phyloP scores from a whole-genome alignment of 2,888 invertebrate species.

The Chrysotoxum bicinctum region DNA sequence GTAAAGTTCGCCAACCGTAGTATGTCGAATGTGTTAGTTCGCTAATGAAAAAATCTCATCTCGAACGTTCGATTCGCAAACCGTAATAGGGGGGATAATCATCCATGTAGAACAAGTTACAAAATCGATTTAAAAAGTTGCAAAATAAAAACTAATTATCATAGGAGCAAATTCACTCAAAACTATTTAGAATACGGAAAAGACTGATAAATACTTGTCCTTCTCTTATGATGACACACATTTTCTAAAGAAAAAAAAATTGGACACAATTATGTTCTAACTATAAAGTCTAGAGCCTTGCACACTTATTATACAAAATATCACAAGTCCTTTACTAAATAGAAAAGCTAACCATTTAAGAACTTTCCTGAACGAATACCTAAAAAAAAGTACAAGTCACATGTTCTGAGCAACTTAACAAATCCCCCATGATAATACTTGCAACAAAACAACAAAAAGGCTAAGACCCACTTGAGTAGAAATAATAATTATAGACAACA shows the following conservation, averaged over 20 bases:
- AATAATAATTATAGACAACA: conserved; percentile 55
- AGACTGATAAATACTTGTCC: too few relatives aligned
- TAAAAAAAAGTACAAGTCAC: conserved; percentile 2
- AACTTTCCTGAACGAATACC: conserved; percentile 1
- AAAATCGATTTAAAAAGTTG: too few relatives aligned
- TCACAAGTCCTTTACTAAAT: background rate
- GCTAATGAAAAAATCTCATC: too few relatives aligned
- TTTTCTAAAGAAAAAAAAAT: background rate
- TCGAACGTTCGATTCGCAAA: too few relatives aligned
- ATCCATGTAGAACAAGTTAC: too few relatives aligned
- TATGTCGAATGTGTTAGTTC: too few relatives aligned
- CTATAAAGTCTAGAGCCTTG: too few relatives aligned
- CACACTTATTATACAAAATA: background rate
- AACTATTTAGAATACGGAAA: too few relatives aligned
- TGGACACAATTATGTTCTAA: background rate
- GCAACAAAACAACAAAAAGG: background rate
- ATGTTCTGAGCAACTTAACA: conserved; percentile 21
- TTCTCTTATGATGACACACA: background rate
- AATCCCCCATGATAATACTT: conserved; percentile 26
- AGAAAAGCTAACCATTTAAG: background rate
- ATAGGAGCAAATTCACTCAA: too few relatives aligned
- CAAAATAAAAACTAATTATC: too few relatives aligned
- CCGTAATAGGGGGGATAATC: too few relatives aligned
- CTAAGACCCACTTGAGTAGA: conserved; percentile 29
- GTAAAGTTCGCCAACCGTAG: too few relatives aligned